Evolutionary conservation across 2,888 invertebrate species (phyloP), one percentile per base, ranked within the genome.

Genomic region (Melinopterus prodromus): DNA sequence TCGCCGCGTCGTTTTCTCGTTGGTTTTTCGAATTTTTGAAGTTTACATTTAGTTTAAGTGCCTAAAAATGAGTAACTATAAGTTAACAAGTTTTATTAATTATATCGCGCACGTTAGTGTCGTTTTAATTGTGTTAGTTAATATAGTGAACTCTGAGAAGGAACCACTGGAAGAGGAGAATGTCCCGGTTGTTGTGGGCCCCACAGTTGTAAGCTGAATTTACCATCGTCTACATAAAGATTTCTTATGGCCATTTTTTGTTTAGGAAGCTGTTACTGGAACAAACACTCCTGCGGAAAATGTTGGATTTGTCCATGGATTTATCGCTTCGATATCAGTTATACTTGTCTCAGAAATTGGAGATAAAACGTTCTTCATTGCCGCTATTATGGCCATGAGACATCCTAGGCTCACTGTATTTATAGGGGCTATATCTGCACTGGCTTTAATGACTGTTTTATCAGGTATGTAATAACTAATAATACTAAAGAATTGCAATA

Each of bases 281-380:
- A 79, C 82, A 37, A 74, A 35, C 15, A 79, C 77, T 14, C 71
- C 77, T 16, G 70, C 70, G 5, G 87, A 88, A 84, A 92, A 93
- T 87, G 90, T 94, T 79, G 96, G 96, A 80, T 98, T 99, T 89
- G 90, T 96, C 86, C 97, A 98, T 90, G 99, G 97, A 12, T 98
- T 99, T 89, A 90, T 99, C 78, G 98, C 99, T 70, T 96, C 99
- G 0, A 92, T 99, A 81, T 98, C 98, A 76, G 98, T 99, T 84
- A 99, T 99, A 85, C 92, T 99, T 81, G 98, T 99, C 76, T 99
- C 99, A 0, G 99, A 99, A 90, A 91, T 99, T 80, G 99, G 99
- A 14, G 99, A 99, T 90, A 99, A 99, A 90, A 99, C 99, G 9
- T 99, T 99, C 91, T 99, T 99, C 91, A 99, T 99, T 86, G 99